Evolutionary conservation across 2,113 vertebrate genomes (phyloP), one percentile per base, ranked within the genome.

Genomic region (Syngnathoides biaculeatus): DNA sequence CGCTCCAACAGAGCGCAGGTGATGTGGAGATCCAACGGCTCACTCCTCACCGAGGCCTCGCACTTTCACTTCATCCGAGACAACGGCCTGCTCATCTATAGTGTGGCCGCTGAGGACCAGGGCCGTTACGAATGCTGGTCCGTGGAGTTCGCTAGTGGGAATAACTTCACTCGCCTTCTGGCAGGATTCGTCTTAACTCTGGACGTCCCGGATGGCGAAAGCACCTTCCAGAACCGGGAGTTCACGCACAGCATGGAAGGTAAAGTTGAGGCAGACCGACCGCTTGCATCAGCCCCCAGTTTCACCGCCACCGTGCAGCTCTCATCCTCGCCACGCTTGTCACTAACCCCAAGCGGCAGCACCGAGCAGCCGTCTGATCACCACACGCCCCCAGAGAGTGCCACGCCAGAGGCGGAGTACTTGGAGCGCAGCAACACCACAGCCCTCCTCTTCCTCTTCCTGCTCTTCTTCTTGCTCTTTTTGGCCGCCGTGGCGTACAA

Each of bases 111-210:
- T 1, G 92, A 92, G 64, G 95, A 97, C 84, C 93, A 94, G 0
- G 96, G 96, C 6, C 88, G 86, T 50, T 99, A 98, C 59, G 93
- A 94, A 67, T 99, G 97, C 85, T 93, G 96, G 89, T 92, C 94
- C 0, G 86, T 95, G 75, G 97, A 98, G 79, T 86, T 88, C 76
- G 92, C 78, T 2, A 89, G 82, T 3, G 92, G 93, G 22, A 94
- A 91, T 79, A 95, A 93, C 15, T 93, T 95, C 75, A 94, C 85
- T 57, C 94, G 92, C 61, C 87, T 95, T 71, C 72, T 95, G 24
- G 89, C 92, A n/a, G 94, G 90, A 52, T 96, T 96, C 39, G 22
- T 90, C 43, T 87, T 99, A 50, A 87, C 89, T 72, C 86, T 99
- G 87, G 92, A 91, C 48, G 84, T 83, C 69, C 73, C 85, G 0